Conservation (phyloP, 2,888 invertebrate species). For the Yponomeuta plumbellus region DNA sequence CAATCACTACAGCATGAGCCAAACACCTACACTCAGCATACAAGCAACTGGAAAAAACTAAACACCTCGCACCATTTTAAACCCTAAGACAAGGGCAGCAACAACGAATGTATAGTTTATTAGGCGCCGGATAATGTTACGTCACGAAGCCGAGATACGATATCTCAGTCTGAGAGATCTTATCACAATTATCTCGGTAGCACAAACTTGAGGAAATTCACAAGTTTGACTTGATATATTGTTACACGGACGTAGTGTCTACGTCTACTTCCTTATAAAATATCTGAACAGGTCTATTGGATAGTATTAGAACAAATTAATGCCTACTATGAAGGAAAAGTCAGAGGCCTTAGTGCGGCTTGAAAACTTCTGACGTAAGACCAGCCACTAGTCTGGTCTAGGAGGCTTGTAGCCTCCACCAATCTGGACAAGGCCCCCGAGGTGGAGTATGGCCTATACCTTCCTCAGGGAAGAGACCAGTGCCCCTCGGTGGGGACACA, state of each 20-base stretch:
- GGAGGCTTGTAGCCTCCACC: no score
- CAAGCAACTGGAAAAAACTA: not conserved
- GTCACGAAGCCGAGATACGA: not conserved
- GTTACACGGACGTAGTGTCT: not conserved
- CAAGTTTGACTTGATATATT: not conserved
- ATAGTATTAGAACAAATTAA: not conserved
- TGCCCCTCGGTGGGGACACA: no score
- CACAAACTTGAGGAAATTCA: not conserved
- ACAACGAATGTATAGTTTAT: not conserved
- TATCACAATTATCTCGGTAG: conserved; percentile 1
- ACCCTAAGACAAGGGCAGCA: not conserved
- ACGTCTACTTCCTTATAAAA: not conserved
- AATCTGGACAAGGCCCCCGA: no score
- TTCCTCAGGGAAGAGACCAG: no score
- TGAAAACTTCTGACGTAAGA: no score
- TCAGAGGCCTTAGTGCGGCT: no score
- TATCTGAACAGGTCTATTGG: not conserved
- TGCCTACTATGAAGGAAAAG: not conserved
- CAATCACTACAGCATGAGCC: conserved; percentile 1
- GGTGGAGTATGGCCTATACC: no score
- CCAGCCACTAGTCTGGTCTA: no score
- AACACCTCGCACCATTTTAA: not conserved
- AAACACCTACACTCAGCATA: not conserved
- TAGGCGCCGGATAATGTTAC: not conserved
- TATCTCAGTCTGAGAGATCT: conserved; percentile 1